Percentiles rank a stretch among this genome's conserved stretches.
These are phyloP conservation scores for Prionace glauca DNA, from an alignment of 2,797 vertebrate genomes.

Conservation along the genomic window DNA sequence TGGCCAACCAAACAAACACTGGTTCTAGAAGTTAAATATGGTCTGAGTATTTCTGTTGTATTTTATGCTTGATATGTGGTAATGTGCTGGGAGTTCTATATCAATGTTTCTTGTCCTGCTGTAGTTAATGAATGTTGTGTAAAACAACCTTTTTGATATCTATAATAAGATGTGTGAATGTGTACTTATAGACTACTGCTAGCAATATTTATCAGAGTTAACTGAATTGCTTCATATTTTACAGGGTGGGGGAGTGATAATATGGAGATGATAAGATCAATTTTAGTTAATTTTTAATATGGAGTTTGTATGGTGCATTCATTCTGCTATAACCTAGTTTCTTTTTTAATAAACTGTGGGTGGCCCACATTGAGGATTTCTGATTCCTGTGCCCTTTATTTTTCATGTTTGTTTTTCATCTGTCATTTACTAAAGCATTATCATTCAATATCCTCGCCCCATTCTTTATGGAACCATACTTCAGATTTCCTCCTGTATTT, in stretches of 20 bases:
- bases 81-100: not conserved
- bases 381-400: not conserved
- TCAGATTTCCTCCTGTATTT: not conserved
- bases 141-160: not conserved
- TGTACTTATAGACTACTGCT: not conserved
- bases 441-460: not conserved
- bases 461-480: not conserved
- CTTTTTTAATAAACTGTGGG: conserved; percentile 11
- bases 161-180: not conserved
- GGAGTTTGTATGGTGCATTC: not conserved
- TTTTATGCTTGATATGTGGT: not conserved
- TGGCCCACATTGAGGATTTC: not conserved
- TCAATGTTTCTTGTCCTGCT: not conserved
- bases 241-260: not conserved
- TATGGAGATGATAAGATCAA: not conserved
- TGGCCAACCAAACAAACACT: not conserved
- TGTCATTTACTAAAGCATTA: not conserved
- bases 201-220: not conserved
- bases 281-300: not conserved
- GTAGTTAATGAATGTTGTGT: conserved; percentile 10
- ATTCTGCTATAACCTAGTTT: not conserved
- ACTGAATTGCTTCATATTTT: not conserved
- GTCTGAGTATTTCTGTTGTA: not conserved
- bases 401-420: not conserved
- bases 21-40: not conserved